These are phyloP conservation scores for Lissocephala sabroskyi DNA, from an alignment of 2,888 invertebrate species.

Conservation along the genomic window DNA sequence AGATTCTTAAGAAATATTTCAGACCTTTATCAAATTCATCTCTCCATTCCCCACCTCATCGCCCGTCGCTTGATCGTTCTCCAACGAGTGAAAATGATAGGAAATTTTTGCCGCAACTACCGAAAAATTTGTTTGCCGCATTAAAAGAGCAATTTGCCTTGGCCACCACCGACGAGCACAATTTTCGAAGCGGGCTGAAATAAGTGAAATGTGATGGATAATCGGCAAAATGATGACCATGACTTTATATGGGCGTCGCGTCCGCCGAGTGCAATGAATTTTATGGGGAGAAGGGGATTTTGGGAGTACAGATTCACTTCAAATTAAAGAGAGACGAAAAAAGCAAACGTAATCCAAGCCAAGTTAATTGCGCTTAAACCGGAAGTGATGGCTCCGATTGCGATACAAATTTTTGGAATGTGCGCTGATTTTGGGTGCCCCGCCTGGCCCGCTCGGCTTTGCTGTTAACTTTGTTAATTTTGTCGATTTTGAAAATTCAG, in stretches of 20 bases:
- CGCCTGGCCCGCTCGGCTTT: too few relatives aligned
- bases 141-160: slow-evolving; percentile 48
- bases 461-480: slow-evolving; percentile 25
- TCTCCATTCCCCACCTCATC: too few relatives aligned
- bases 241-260: slow-evolving; percentile 31
- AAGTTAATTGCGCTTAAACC: slow-evolving; percentile 65
- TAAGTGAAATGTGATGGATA: slow-evolving; percentile 54
- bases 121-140: slow-evolving; percentile 50
- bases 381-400: slow-evolving; percentile 65
- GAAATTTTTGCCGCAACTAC: neutral
- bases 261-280: neutral
- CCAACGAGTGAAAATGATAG: too few relatives aligned
- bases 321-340: too few relatives aligned
- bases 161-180: slow-evolving; percentile 8
- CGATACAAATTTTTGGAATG: slow-evolving; percentile 65
- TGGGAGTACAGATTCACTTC: too few relatives aligned
- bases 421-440: slow-evolving; percentile 62
- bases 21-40: too few relatives aligned
- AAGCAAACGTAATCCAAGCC: slow-evolving; percentile 47
- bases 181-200: slow-evolving; percentile 12
- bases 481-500: slow-evolving; percentile 5
- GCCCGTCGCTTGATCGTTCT: too few relatives aligned
- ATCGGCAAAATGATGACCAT: slow-evolving; percentile 55
- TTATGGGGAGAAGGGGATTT: neutral
- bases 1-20: too few relatives aligned